Evolutionary conservation across 23 tunicate species (phyloP), one percentile per base, ranked within the genome.

Genomic region (Oikopleura albicans): DNA sequence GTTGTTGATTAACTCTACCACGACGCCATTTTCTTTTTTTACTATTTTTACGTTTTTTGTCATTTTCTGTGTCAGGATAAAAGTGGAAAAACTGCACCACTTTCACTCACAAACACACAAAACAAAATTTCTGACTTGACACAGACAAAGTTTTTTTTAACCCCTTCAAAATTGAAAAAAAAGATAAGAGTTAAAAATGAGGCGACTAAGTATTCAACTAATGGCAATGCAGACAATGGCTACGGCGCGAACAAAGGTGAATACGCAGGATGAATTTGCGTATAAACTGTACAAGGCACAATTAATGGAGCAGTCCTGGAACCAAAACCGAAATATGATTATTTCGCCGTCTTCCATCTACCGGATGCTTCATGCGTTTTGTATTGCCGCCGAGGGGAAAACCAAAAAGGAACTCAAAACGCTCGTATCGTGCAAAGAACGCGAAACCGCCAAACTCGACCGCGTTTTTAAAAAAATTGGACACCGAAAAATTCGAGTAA

Each of bases 201-300:
- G 22, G 22, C 63, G 63, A 49, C 16, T 22, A 49, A 49, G 63
- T 22, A 22, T 49, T 8, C 63, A 49, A 49, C 22, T 49, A 22
- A 12, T 49, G 63, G 63, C 63, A 22, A 12, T 49, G 12, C 12
- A 22, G 12, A 49, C 63, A 8, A 49, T 49, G 63, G 63, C 22
- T 12, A 49, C 12, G 22, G 63, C 63, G 12, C 16, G 63, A 49
- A 49, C 12, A 49, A 49, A 49, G 22, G 63, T 8, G 22, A 49
- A 12, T 49, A 49, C 16, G 12, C 79, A 71, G 37, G 79, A 71
- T 2, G 79, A 16, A 16, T 71, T 71, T 29, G 79, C 79, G 37
- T 71, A 12, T 37, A 71, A 71, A 71, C 28, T 71, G 37, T 71
- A 71, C 79, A 71, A 71, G 34, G 79, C 79, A 29, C 79, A 71